A percentile compares a stretch with the other conserved stretches of the same genome.
Conservation (phyloP, 2,888 invertebrate species). For the Lasioglossum malachurum region DNA sequence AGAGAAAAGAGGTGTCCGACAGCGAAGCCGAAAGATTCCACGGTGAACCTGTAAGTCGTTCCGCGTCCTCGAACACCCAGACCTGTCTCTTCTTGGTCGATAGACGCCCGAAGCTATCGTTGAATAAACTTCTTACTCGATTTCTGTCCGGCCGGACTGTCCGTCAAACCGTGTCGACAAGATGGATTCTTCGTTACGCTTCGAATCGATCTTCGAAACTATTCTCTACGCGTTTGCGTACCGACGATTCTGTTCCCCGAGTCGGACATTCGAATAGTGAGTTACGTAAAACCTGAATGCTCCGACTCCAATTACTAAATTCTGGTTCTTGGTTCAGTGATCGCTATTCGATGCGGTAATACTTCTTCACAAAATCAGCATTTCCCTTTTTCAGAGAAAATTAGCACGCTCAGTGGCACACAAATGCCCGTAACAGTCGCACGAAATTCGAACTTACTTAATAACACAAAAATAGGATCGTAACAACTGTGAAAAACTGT, state of each 20-base stretch:
- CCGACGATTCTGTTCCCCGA: constrained; percentile 5
- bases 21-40: constrained; percentile 70
- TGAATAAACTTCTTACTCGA: constrained; percentile 57
- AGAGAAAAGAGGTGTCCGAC: constrained; percentile 67
- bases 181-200: constrained; percentile 51
- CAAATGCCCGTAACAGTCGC: not conserved
- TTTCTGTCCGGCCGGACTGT: constrained; percentile 48
- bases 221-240: constrained; percentile 23
- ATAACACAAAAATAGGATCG: not conserved
- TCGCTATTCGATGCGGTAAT: not conserved
- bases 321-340: not conserved
- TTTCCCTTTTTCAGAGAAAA: not conserved
- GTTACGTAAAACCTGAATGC: not conserved
- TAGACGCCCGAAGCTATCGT: constrained; percentile 60
- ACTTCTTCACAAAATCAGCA: not conserved
- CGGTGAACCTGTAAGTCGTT: constrained; percentile 81
- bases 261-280: not conserved
- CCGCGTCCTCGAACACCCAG: constrained; percentile 84
- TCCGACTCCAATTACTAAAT: constrained; percentile 1
- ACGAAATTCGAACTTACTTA: not conserved
- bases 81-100: constrained; percentile 75
- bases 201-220: constrained; percentile 33
- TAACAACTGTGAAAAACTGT: not conserved
- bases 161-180: constrained; percentile 54
- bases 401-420: not conserved